Evolutionary conservation across 2,113 vertebrate species (phyloP), one percentile per base, ranked within the genome.

Genomic region (Motacilla alba): DNA sequence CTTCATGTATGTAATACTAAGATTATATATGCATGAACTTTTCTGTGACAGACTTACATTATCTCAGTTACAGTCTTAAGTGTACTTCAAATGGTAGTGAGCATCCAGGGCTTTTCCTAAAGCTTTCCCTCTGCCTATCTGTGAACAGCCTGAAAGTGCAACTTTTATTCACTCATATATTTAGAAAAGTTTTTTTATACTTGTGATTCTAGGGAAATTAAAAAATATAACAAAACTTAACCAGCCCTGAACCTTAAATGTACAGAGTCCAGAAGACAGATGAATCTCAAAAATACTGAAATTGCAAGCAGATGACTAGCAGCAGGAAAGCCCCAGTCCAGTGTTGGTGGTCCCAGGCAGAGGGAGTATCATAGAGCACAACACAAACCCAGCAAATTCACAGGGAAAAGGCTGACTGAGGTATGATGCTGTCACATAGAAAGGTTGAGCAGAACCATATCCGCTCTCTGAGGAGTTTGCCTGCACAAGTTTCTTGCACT

Each of bases 291-390:
- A 86, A 80, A 35, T 73, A 60, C 8, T 75, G 73, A 59, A 69
- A 63, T 17, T 33, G 15, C 30, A 37, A 26, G 19, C 2, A 5
- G 41, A 52, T 52, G 33, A 33, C 28, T 16, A 56, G 30, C 1
- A 10, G 43, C 15, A 63, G 53, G 53, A 80, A 23, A 74, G 7
- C 15, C 37, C 10, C 47, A 20, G 13, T 10, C 28, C 52, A 41
- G 41, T 2, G 1, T 0, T 44, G 11, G 53, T 60, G 26, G 55
- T 68, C 20, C 35, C 8, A 9, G 27, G 30, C 28, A 72, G 16
- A 5, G 21, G 5, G 7, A 62, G 24, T 37, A 3, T 47, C 33
- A 47, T 0, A 52, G 3, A 27, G 24, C 10, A 9, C 6, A 15
- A 13, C 21, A 13, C 41, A 79, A 44, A 76, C 18, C 15, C 53